Base-by-base conservation (phyloP, 2,888 invertebrate species). In the Leptopilina drosophilae region DNA sequence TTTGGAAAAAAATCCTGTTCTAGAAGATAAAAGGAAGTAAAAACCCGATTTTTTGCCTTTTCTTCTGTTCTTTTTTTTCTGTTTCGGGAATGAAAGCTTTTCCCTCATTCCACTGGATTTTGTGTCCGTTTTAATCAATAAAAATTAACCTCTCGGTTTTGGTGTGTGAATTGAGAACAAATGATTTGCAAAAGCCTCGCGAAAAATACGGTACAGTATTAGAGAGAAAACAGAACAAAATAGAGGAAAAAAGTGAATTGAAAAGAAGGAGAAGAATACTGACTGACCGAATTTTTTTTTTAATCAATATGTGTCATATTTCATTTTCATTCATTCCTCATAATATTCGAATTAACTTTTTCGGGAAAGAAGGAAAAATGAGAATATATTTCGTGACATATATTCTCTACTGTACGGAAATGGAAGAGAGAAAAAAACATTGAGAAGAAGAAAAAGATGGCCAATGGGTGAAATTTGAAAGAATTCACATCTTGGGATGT, bases 261-360 rank as follows among this genome's bases (percentile, higher is more conserved):
- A 9, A 64, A 2, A 9, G 64, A 64, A 26, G 26, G 5, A 33
- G 64, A 64, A 64, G 64, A 64, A 33, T 33, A 64, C 12, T 26
- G 64, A 64, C 64, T 64, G 64, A 26, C 64, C 64, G 33, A 64
- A 64, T 33, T 33, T 33, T 46, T 20, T 20, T 20, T 20, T 26
- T 64, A 33, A 64, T 65, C 33, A 65, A 40, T 65, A 40, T 65
- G n/a, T 40, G 14, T 65, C 65, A 64, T 64, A 64, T 64, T 64
- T 64, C 64, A 64, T 64, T 33, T 33, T 33, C 33, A 33, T 33
- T 33, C 33, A 33, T 33, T 33, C 33, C 33, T 33, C 33, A 5
- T 33, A 33, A 33, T 5, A 33, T 33, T 33, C 33, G 33, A 33
- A 33, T 33, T 33, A 33, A 33, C 33, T 33, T 33, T 33, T 33